These are phyloP conservation scores for Rhinopomastus cyanomelas DNA, from an alignment of 2,113 vertebrate genomes.

Conservation along the genomic window DNA sequence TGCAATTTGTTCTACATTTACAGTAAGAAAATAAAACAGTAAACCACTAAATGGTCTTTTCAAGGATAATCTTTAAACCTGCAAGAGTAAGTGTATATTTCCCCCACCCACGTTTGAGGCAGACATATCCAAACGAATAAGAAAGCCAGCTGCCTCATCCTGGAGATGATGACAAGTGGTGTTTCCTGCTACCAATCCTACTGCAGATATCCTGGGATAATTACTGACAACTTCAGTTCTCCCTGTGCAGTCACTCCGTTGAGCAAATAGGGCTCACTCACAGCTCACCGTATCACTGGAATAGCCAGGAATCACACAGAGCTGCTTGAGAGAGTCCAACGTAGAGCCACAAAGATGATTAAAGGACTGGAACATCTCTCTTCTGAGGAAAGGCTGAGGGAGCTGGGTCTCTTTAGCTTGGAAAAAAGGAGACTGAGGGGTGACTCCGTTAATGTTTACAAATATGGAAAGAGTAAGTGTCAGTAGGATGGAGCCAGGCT, in stretches of 20 bases:
- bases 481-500: no score
- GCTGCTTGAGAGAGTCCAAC: no score
- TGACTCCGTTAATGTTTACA: no score
- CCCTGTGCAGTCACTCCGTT: background rate
- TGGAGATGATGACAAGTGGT: background rate
- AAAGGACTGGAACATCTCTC: no score
- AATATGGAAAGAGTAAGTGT: no score
- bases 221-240: background rate
- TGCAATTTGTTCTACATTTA: background rate
- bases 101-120: background rate
- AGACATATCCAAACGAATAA: background rate
- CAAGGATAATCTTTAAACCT: background rate
- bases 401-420: no score
- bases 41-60: background rate
- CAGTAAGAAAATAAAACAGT: background rate
- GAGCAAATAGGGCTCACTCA: background rate
- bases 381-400: no score
- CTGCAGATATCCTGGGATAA: background rate
- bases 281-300: accelerated
- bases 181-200: background rate
- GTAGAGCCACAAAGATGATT: no score
- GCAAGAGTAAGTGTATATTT: background rate
- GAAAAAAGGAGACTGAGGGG: no score
- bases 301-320: background rate
- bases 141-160: background rate